Conservation (phyloP, 2,113 vertebrate species). For the Epinephelus lanceolatus region DNA sequence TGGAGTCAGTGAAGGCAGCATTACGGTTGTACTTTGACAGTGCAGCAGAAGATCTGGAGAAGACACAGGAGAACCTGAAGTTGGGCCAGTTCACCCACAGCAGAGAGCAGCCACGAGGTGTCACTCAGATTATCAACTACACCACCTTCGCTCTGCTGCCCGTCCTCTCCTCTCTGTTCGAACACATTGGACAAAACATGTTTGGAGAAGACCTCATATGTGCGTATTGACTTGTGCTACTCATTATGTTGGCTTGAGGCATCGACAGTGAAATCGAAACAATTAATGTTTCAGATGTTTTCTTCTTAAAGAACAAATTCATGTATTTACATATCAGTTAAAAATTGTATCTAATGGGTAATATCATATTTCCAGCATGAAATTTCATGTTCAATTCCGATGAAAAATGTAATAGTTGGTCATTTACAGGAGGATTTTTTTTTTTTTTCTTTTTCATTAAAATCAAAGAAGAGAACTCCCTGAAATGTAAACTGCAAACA, state of each 20-base stretch:
- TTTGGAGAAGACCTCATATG: conserved; percentile 96
- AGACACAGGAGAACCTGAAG: conserved; percentile 94
- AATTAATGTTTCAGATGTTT: background rate
- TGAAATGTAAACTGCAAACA: background rate
- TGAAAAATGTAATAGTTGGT: background rate
- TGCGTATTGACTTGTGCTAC: conserved; percentile 73
- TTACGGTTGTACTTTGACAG: conserved; percentile 91
- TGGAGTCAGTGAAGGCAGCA: conserved; percentile 92
- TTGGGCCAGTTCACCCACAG: conserved; percentile 96
- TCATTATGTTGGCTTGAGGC: background rate
- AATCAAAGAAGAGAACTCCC: background rate
- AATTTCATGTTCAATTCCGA: background rate
- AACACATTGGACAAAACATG: conserved; percentile 94
- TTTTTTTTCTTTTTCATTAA: background rate
- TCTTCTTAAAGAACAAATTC: background rate
- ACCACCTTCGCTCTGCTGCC: conserved; percentile 94
- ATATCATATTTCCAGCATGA: background rate
- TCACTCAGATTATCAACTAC: conserved; percentile 98
- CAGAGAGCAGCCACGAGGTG: conserved; percentile 89
- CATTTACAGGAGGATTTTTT: too few relatives aligned
- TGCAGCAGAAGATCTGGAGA: conserved; percentile 93
- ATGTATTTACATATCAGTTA: background rate
- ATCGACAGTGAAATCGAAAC: background rate
- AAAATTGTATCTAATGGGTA: background rate
- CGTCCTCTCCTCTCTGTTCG: conserved; percentile 93